These are phyloP conservation scores for Hirtodrosophila trivittata DNA, from an alignment of 2,888 invertebrate species.

Conservation along the genomic window DNA sequence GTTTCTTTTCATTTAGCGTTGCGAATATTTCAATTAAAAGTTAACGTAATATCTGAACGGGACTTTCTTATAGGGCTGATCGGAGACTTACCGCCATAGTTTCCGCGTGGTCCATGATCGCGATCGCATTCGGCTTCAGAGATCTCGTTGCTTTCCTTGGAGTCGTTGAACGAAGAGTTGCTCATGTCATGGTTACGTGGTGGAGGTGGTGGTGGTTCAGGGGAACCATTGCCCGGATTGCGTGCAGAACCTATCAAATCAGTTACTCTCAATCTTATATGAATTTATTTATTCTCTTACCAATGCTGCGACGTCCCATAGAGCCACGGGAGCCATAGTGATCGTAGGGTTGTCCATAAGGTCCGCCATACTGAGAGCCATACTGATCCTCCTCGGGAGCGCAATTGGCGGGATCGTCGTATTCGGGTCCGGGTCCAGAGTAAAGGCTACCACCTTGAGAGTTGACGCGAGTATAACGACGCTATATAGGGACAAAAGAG, in stretches of 20 bases:
- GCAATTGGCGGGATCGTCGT: constrained; percentile 96
- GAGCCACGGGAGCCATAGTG: constrained; percentile 95
- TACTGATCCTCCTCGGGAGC: constrained; percentile 96
- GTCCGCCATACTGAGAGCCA: constrained; percentile 90
- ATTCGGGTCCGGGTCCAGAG: constrained; percentile 90
- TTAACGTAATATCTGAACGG: too few relatives aligned
- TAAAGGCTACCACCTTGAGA: constrained; percentile 87
- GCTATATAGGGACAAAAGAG: constrained; percentile 82
- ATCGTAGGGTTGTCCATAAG: constrained; percentile 93
- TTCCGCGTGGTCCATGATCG: constrained; percentile 90
- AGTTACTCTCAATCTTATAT: neutral
- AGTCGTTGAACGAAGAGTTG: constrained; percentile 94
- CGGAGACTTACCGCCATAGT: constrained; percentile 93
- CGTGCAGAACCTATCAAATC: constrained; percentile 83
- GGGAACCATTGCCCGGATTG: constrained; percentile 86
- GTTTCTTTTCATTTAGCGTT: constrained; percentile 36
- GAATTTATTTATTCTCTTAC: constrained; percentile 57
- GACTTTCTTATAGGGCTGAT: too few relatives aligned
- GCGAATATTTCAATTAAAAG: too few relatives aligned
- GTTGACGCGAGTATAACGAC: constrained; percentile 89
- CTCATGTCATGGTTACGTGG: constrained; percentile 92
- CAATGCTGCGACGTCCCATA: constrained; percentile 88
- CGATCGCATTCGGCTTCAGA: constrained; percentile 97
- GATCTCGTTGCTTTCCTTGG: constrained; percentile 97
- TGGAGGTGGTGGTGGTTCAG: constrained; percentile 89